Evolutionary conservation across 2,797 vertebrate species (phyloP), one percentile per base, ranked within the genome.

Genomic region (Harpagifer antarcticus): DNA sequence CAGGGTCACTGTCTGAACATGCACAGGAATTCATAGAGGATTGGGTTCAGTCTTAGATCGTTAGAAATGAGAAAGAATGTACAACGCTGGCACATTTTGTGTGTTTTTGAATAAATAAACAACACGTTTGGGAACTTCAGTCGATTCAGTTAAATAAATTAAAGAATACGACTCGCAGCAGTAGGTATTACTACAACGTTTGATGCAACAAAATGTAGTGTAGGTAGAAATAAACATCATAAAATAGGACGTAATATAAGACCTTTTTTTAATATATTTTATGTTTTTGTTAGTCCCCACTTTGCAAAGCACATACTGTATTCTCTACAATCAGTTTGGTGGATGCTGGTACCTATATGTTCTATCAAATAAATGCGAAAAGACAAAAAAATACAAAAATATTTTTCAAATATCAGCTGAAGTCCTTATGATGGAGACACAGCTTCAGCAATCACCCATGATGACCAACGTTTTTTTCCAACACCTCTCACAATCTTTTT

Each of bases 1-100:
- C 17, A 53, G 45, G 61, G 13, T 40, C 70, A 19, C 12, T 57
- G 72, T 48, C 49, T 78, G 47, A 85, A 79, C 74, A 73, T 55
- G 76, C 59, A 56, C 20, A n/a, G 44, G 59, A 72, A 81, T 70
- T 67, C 10, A 16, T 15, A 19, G 14, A 66, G 5, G 73, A 72
- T 17, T 23, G 9, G 20, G 49, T 68, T 49, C 45, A 58, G 42
- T 44, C 42, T 9, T 12, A 47, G 16, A 9, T 27, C 5, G 48
- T 52, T 17, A 53, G 7, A 68, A 37, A 67, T 33, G 15, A 1
- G 64, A 33, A n/a, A 52, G 42, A 2, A 1, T 20, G 13, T 37
- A 17, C 0, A 19, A 27, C 3, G 16, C 27, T 27, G 27, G 27
- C 27, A 27, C 27, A 1, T 56, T 43, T 53, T 16, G 6, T 57